Percentiles rank a stretch among this genome's conserved stretches.
Evolutionary conservation across 2,888 invertebrate species (phyloP).

Genomic region (Caenorhabditis zanzibari): DNA sequence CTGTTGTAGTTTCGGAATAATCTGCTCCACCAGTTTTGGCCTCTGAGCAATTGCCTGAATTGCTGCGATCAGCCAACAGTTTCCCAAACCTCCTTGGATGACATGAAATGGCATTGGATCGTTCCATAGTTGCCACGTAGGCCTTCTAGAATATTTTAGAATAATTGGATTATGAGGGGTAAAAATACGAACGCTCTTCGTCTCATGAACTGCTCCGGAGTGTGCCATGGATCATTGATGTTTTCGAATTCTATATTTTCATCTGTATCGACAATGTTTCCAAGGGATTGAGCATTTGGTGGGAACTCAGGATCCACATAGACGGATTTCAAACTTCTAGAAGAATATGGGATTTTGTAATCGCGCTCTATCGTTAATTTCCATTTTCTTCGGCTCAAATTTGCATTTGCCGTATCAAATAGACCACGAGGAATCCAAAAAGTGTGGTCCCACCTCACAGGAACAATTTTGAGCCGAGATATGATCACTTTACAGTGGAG

Average conservation of each 20-base stretch:
- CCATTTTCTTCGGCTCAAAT: too few relatives aligned
- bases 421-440: too few relatives aligned
- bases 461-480: background rate
- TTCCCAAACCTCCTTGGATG: background rate
- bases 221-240: background rate
- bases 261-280: background rate
- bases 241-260: background rate
- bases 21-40: background rate
- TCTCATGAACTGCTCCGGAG: background rate
- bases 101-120: constrained; percentile 9
- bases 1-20: background rate
- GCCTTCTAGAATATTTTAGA: too few relatives aligned
- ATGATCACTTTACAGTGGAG: too few relatives aligned
- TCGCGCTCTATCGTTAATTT: too few relatives aligned
- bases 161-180: too few relatives aligned
- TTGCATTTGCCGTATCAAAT: too few relatives aligned
- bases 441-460: background rate
- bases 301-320: background rate
- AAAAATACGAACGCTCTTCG: background rate
- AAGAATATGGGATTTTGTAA: too few relatives aligned
- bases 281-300: background rate
- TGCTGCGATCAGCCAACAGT: background rate
- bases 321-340: background rate
- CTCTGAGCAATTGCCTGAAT: background rate
- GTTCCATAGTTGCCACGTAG: background rate